phyloP scores from a whole-genome alignment of 2,888 invertebrate genomes.

The Tolmerus cingulatus region DNA sequence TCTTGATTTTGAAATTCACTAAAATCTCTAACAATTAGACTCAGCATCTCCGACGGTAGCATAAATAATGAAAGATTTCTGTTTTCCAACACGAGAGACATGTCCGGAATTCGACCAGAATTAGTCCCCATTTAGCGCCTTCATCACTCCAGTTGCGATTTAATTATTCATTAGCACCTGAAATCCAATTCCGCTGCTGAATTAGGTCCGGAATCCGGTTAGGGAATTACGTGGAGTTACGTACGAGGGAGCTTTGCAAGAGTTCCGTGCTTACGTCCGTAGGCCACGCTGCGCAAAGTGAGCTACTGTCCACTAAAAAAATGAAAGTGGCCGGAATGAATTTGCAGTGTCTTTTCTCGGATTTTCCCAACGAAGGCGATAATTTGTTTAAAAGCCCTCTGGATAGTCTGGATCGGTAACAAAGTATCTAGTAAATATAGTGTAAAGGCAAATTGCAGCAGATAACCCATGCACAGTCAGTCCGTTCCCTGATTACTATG shows the following conservation, averaged over 20 bases:
- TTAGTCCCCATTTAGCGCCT: background rate
- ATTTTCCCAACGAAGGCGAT: background rate
- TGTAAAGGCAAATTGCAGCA: background rate
- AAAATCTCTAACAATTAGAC: background rate
- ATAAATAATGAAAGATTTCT: background rate
- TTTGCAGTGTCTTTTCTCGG: background rate
- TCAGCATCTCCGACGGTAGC: background rate
- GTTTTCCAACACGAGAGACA: background rate
- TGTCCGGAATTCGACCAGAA: background rate
- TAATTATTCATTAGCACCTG: background rate
- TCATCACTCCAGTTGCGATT: background rate
- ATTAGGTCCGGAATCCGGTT: slow-evolving; percentile 20
- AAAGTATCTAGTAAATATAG: background rate
- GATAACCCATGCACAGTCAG: background rate
- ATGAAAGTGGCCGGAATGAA: background rate
- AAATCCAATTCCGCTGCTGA: background rate
- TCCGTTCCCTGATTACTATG: background rate
- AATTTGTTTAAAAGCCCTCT: background rate
- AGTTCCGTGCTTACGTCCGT: background rate
- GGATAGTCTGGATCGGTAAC: background rate
- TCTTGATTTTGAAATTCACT: background rate
- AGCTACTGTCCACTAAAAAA: background rate
- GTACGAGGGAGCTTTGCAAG: background rate
- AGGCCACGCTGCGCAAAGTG: background rate
- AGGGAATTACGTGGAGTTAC: background rate